These are phyloP conservation scores for Drepana arcuata DNA, from an alignment of 1,140 invertebrate species.

Conservation along the genomic window DNA sequence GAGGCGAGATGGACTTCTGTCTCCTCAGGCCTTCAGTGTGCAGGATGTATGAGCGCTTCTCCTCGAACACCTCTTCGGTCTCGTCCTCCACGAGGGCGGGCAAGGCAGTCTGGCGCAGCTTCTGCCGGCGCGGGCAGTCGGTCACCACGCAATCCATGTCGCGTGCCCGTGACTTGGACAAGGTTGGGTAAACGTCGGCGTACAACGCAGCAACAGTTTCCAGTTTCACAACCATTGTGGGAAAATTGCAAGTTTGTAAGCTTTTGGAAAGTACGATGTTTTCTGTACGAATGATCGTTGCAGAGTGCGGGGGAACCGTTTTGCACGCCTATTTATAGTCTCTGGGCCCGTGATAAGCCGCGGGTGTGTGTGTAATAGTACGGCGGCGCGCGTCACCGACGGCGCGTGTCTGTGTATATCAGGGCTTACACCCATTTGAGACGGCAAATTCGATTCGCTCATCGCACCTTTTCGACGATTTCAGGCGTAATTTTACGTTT, in stretches of 20 bases:
- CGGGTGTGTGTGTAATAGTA: too few relatives aligned
- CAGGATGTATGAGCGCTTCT: conserved; percentile 35
- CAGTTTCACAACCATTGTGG: conserved; percentile 62
- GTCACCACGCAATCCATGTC: conserved; percentile 30
- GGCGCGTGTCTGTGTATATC: too few relatives aligned
- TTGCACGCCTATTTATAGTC: conserved; percentile 41
- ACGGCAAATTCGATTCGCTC: too few relatives aligned
- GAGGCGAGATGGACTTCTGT: conserved; percentile 56
- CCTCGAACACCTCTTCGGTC: conserved; percentile 50
- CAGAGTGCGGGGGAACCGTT: conserved; percentile 42
- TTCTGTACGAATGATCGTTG: conserved; percentile 32
- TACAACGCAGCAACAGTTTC: conserved; percentile 43
- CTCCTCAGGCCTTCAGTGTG: conserved; percentile 38
- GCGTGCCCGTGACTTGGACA: conserved; percentile 35
- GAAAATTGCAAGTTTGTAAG: conserved; percentile 12
- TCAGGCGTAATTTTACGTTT: too few relatives aligned
- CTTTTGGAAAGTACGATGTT: conserved; percentile 18
- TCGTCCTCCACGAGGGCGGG: conserved; percentile 59
- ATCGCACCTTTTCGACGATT: too few relatives aligned
- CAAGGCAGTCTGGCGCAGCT: conserved; percentile 25
- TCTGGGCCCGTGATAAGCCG: conserved; percentile 17
- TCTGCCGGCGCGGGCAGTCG: conserved; percentile 35
- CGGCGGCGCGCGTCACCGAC: too few relatives aligned
- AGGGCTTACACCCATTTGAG: too few relatives aligned
- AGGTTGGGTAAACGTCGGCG: conserved; percentile 51